Base-by-base conservation (phyloP, 2,113 vertebrate genomes). In the Marmota flaviventris region DNA sequence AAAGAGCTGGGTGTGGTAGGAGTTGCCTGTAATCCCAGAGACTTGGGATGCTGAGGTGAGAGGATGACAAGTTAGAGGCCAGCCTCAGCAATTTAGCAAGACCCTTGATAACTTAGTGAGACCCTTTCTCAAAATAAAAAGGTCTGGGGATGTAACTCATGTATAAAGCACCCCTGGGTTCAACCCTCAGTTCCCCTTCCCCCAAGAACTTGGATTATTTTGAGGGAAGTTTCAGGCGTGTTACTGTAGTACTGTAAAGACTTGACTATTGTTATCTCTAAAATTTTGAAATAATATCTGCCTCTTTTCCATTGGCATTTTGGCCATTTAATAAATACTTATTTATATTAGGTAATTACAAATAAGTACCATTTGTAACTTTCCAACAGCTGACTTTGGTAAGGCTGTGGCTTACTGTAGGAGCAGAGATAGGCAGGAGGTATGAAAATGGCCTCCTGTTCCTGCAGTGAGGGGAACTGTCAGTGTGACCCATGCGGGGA, bases 221-320 rank as follows among this genome's bases (percentile, higher is more conserved):
- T 92, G 85, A 92, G 85, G 53, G 77, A 72, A 56, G 53, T 89
- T 58, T 14, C 32, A 53, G n/a, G 56, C 56, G 22, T 58, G 7
- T 56, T 56, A 56, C 42, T 58, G 17, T 73, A 53, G 29, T 69
- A 29, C 14, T n/a, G 16, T 81, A 56, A 86, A 75, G 56, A 67
- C 14, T 32, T 32, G 37, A 67, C 14, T 45, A 39, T 69, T 78
- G 22, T 63, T 45, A 45, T 27, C 45, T 92, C 22, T 63, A 6
- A 63, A 83, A 91, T 22, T 83, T 76, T 73, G 69, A 82, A 89
- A 61, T 12, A 75, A 1, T 81, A 22, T 73, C 48, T 86, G 9
- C 29, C 34, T 53, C 79, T 61, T 96, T n/a, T 63, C 45, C 39
- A 24, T 81, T 93, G 51, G 51, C 39, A 34, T 89, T 90, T 89